Evolutionary conservation across 1,140 invertebrate genomes (phyloP).

Genomic region (Ptiloglossa arizonensis): DNA sequence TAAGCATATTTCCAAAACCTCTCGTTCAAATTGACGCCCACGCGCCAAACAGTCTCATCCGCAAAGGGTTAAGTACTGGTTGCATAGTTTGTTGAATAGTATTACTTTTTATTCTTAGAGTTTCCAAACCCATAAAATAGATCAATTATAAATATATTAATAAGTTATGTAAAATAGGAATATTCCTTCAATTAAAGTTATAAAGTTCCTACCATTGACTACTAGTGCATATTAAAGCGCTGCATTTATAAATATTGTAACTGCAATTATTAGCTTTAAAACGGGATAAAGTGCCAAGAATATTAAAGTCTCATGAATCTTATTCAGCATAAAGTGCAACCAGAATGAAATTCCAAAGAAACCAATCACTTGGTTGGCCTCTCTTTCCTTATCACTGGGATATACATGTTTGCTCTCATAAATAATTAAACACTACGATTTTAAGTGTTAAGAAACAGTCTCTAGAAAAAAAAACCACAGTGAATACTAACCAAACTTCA

Average conservation of each 20-base stretch:
- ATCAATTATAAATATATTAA: slow-evolving; percentile 3
- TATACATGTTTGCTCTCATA: slow-evolving; percentile 4
- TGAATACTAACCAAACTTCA: slow-evolving; percentile 57
- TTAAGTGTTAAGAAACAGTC: slow-evolving; percentile 55
- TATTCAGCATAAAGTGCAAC: slow-evolving; percentile 44
- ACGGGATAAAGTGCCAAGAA: neutral
- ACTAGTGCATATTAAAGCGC: neutral
- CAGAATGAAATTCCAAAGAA: slow-evolving; percentile 22
- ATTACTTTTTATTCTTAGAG: neutral
- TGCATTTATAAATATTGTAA: neutral
- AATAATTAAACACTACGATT: slow-evolving; percentile 49
- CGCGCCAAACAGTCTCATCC: too few relatives aligned
- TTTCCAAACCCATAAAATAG: neutral
- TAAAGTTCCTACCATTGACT: neutral
- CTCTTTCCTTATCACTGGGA: neutral
- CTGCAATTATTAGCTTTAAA: neutral
- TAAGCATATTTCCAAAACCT: too few relatives aligned
- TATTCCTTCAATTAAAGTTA: neutral
- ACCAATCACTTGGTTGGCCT: neutral
- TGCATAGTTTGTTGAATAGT: slow-evolving; percentile 23
- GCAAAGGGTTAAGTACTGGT: slow-evolving; percentile 47
- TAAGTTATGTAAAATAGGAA: neutral
- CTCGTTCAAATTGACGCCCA: too few relatives aligned
- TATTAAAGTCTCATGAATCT: neutral
- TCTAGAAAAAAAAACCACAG: slow-evolving; percentile 39